phyloP scores from a whole-genome alignment of 2,888 invertebrate genomes.

The Invenusta paracnida region DNA sequence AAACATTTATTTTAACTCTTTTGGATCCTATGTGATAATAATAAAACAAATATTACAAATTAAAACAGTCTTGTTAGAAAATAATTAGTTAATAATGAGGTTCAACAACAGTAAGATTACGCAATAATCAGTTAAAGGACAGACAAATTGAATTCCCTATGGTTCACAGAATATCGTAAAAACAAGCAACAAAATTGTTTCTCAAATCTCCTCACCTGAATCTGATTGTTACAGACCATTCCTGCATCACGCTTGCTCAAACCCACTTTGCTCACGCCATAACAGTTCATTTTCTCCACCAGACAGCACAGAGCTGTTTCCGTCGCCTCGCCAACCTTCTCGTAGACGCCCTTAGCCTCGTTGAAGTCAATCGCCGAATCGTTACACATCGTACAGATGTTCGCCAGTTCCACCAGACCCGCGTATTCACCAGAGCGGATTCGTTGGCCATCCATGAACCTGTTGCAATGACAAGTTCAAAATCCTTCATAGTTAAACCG shows the following conservation, averaged over 20 bases:
- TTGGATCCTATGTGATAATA: no score
- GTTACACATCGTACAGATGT: slow-evolving; percentile 97
- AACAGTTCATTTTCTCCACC: slow-evolving; percentile 79
- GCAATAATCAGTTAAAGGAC: no score
- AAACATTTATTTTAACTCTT: no score
- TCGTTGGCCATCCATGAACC: no score
- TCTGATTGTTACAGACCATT: slow-evolving; percentile 42
- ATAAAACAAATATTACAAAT: no score
- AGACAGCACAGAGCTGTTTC: slow-evolving; percentile 96
- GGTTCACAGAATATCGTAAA: no score
- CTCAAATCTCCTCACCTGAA: slow-evolving; percentile 63
- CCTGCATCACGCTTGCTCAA: slow-evolving; percentile 40
- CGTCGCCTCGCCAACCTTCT: slow-evolving; percentile 99
- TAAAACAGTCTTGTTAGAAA: no score
- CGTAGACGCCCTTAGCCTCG: slow-evolving; percentile 72
- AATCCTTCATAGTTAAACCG: slow-evolving; percentile 79
- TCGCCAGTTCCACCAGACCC: slow-evolving; percentile 83
- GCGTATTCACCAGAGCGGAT: slow-evolving; percentile 80
- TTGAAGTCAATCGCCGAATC: slow-evolving; percentile 99
- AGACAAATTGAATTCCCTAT: no score
- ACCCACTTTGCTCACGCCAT: slow-evolving; percentile 51
- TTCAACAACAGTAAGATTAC: no score
- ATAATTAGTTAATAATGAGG: no score
- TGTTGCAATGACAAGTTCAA: slow-evolving; percentile 80
- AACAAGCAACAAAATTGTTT: no score